These are phyloP conservation scores for Hypomecis atomaria DNA, from an alignment of 2,888 invertebrate genomes.

Conservation along the genomic window DNA sequence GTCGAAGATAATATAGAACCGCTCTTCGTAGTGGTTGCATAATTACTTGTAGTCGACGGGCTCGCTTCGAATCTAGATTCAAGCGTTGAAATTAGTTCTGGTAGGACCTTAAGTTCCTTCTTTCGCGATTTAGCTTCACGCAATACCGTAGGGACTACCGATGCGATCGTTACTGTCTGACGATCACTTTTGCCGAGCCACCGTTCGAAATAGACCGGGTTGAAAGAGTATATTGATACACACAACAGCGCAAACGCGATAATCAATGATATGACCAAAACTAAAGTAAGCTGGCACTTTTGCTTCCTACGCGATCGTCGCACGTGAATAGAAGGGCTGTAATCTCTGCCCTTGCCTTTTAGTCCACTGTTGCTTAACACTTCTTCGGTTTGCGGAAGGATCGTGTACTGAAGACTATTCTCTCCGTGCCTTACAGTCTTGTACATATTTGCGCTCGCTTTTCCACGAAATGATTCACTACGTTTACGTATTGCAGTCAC, in stretches of 20 bases:
- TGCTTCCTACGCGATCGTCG: constrained; percentile 69
- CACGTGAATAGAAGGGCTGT: constrained; percentile 77
- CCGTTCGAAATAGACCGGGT: constrained; percentile 43
- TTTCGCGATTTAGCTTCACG: constrained; percentile 70
- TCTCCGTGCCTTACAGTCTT: constrained; percentile 91
- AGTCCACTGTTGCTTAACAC: constrained; percentile 85
- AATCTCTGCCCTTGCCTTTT: constrained; percentile 81
- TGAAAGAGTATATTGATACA: constrained; percentile 59
- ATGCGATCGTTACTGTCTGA: constrained; percentile 44
- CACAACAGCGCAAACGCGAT: constrained; percentile 55
- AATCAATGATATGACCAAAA: constrained; percentile 68
- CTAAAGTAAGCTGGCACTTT: constrained; percentile 68
- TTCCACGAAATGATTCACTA: constrained; percentile 73
- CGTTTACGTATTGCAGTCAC: constrained; percentile 61
- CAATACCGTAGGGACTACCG: constrained; percentile 58
- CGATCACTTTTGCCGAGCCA: constrained; percentile 28
- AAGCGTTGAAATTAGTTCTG: constrained; percentile 60
- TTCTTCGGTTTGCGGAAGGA: constrained; percentile 89
- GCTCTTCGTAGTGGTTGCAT: constrained; percentile 50
- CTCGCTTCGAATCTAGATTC: constrained; percentile 60
- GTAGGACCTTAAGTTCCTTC: constrained; percentile 69
- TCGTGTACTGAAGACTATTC: constrained; percentile 90
- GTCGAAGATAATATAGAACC: constrained; percentile 47
- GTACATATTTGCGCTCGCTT: constrained; percentile 84
- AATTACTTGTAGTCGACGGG: constrained; percentile 52